Conservation (phyloP, 37 sponge, comb jelly and placozoan genomes). For the Spongilla lacustris region DNA sequence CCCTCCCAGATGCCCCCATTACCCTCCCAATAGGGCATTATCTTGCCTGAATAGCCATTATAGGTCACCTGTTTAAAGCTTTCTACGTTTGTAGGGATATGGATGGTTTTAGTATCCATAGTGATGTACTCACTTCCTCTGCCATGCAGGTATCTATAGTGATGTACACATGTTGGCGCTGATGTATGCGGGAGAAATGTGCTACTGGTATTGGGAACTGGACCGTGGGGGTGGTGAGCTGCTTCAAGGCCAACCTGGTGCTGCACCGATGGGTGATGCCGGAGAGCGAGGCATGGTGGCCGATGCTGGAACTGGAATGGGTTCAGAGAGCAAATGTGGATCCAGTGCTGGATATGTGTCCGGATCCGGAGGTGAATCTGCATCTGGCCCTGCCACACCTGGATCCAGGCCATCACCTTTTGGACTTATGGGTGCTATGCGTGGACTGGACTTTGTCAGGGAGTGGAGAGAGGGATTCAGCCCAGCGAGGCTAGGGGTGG, state of each 20-base stretch:
- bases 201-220: slow-evolving; percentile 66
- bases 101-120: too few relatives aligned
- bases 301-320: background rate
- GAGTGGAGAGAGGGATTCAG: slow-evolving; percentile 28
- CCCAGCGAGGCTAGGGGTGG: slow-evolving; percentile 17
- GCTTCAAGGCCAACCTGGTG: background rate
- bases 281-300: background rate
- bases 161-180: slow-evolving; percentile 81
- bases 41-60: too few relatives aligned
- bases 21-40: too few relatives aligned
- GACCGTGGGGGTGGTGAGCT: background rate
- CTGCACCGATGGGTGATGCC: background rate
- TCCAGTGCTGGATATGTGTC: background rate
- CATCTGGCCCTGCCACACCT: too few relatives aligned
- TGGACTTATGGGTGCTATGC: background rate
- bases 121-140: too few relatives aligned
- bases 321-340: background rate
- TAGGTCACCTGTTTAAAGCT: too few relatives aligned
- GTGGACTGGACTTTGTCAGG: slow-evolving; percentile 5
- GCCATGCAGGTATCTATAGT: slow-evolving; percentile 78
- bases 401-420: background rate
- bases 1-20: too few relatives aligned
- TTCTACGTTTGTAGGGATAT: too few relatives aligned
- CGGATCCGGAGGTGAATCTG: background rate
- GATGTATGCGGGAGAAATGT: slow-evolving; percentile 85